Base-by-base conservation (phyloP, 2,797 vertebrate species). In the Pseudomugil tenellus region DNA sequence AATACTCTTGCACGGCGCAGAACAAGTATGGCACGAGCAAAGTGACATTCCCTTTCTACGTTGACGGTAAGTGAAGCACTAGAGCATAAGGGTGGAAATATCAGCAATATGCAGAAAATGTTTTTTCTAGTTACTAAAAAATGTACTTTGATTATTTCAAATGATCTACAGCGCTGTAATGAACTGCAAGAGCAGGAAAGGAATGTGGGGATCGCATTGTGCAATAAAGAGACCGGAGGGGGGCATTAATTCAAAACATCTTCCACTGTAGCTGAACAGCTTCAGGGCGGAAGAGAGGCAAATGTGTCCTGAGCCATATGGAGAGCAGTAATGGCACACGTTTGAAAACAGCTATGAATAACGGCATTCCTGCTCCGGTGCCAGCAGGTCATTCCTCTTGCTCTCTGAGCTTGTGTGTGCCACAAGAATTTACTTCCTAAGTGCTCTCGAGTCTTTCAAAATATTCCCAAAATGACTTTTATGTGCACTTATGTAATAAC, bases 41-140 rank as follows among this genome's bases (percentile, higher is more conserved):
- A 58, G 84, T 94, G 76, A 90, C 32, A 28, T 81, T 91, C 0
- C 62, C 89, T 52, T 96, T 97, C 87, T 97, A 92, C 1, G 88
- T 98, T 37, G 90, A 92, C 75, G 94, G 96, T 98, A 92, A 95
- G 94, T 92, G 46, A 53, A 35, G 79, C 53, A 52, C 35, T 13
- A 39, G 55, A 68, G 35, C 52, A 23, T 14, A 39, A 31, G 57
- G 56, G 28, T 35, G 64, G 17, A 63, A 64, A 70, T 29, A 55
- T 58, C 13, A 39, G n/a, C 28, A 41, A 35, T 65, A 60, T 28
- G 34, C 53, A 71, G 46, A 83, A 60, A 34, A 61, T 34, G n/a
- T n/a, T n/a, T n/a, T n/a, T n/a, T n/a, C n/a, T n/a, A n/a, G n/a
- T n/a, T n/a, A n/a, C n/a, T n/a, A n/a, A 58, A 56, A 23, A 17